These are phyloP conservation scores for Mellivora capensis DNA, from an alignment of 2,113 vertebrate genomes.

Conservation along the genomic window DNA sequence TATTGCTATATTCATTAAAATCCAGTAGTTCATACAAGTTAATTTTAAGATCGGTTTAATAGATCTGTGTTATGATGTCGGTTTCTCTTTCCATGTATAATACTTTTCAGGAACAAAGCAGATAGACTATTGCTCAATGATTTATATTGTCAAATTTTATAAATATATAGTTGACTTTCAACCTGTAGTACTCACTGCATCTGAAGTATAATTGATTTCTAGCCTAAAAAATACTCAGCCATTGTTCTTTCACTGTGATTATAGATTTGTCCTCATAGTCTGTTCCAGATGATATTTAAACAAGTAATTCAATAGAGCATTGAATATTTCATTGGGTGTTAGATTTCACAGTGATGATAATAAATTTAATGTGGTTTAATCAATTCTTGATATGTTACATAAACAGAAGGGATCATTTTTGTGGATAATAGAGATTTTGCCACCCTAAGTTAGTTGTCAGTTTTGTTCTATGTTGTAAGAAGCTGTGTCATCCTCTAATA, in stretches of 20 bases:
- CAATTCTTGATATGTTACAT: slow-evolving; percentile 8
- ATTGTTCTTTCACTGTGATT: slow-evolving; percentile 29
- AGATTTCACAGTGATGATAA: neutral
- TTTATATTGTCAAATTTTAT: slow-evolving; percentile 51
- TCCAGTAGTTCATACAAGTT: neutral
- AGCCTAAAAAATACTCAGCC: slow-evolving; percentile 23
- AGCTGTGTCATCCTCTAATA: neutral
- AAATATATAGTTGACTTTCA: slow-evolving; percentile 43
- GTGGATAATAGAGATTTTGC: neutral
- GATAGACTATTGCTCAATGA: neutral
- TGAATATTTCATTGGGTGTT: slow-evolving; percentile 29
- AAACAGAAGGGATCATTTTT: neutral
- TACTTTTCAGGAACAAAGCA: neutral
- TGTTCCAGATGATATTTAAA: slow-evolving; percentile 43
- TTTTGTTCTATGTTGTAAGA: neutral
- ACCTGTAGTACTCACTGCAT: neutral
- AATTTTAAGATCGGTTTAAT: slow-evolving; percentile 16
- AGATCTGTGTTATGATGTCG: neutral
- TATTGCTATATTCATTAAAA: neutral
- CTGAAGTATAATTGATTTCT: slow-evolving; percentile 54
- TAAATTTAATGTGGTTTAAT: slow-evolving; percentile 9
- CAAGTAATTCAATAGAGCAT: neutral
- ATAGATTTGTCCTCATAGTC: neutral
- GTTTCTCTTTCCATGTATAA: slow-evolving; percentile 31
- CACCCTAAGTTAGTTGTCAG: neutral